phyloP scores from a whole-genome alignment of 2,888 invertebrate genomes.

The Polydrusus pterygomalis region DNA sequence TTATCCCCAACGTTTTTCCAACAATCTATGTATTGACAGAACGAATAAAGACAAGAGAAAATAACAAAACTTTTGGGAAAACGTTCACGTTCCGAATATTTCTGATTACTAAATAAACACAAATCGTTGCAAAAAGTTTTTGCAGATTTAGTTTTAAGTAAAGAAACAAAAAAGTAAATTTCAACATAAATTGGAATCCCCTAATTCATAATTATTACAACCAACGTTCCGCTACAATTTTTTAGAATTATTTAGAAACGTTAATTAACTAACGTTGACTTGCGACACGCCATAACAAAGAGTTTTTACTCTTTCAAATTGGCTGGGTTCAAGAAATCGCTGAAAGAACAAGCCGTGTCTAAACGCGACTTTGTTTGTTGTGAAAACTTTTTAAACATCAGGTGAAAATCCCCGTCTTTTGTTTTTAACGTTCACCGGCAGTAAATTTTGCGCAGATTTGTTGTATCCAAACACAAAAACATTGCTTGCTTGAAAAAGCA shows the following conservation, averaged over 20 bases:
- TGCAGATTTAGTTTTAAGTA: conserved; percentile 3
- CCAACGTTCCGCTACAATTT: too few relatives aligned
- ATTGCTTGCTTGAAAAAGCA: conserved; percentile 14
- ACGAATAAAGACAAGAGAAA: neutral
- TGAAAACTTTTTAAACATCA: conserved; percentile 15
- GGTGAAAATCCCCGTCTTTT: conserved; percentile 15
- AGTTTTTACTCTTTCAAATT: too few relatives aligned
- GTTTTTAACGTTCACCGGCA: conserved; percentile 10
- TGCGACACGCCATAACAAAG: too few relatives aligned
- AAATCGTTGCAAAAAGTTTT: conserved; percentile 12
- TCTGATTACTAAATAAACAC: conserved; percentile 14
- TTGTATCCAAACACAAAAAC: conserved; percentile 22
- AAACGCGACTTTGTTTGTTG: neutral
- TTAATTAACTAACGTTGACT: too few relatives aligned
- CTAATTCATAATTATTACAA: too few relatives aligned
- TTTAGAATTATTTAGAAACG: too few relatives aligned
- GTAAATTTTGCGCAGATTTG: conserved; percentile 26
- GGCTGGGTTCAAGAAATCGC: too few relatives aligned
- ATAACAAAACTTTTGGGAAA: conserved; percentile 4
- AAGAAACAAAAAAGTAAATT: too few relatives aligned
- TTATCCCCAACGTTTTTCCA: neutral
- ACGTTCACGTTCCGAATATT: neutral
- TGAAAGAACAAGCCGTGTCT: too few relatives aligned
- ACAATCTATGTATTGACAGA: conserved; percentile 9
- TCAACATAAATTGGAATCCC: too few relatives aligned